These are phyloP conservation scores for Akabosia matsudoensis DNA, from an alignment of 1,140 invertebrate genomes.

Conservation along the genomic window DNA sequence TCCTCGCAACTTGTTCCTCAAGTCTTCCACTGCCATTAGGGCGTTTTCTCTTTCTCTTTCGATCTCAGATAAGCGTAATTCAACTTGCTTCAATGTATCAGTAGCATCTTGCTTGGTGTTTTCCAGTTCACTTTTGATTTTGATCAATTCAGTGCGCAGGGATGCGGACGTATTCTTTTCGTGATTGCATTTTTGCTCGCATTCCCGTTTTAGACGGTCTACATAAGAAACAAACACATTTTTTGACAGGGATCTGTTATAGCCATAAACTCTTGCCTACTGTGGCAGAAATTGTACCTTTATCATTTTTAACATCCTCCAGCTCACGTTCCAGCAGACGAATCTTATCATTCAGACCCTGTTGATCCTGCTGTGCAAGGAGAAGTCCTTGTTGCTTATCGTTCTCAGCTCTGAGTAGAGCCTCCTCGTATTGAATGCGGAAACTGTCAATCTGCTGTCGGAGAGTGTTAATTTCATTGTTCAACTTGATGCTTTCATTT, in stretches of 20 bases:
- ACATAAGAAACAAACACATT: background rate
- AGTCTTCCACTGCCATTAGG: slow-evolving; percentile 67
- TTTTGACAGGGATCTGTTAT: background rate
- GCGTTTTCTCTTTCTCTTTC: slow-evolving; percentile 64
- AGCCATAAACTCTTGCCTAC: background rate
- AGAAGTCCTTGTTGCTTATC: slow-evolving; percentile 83
- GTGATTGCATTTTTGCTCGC: slow-evolving; percentile 45
- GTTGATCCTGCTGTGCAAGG: slow-evolving; percentile 81
- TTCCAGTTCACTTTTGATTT: slow-evolving; percentile 44
- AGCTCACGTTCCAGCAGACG: slow-evolving; percentile 66
- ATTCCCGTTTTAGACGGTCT: slow-evolving; percentile 45
- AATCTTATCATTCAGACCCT: slow-evolving; percentile 71
- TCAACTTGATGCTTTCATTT: slow-evolving; percentile 66
- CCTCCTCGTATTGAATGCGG: slow-evolving; percentile 77
- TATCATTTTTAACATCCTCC: slow-evolving; percentile 52
- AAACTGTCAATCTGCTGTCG: slow-evolving; percentile 71
- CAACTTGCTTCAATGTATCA: slow-evolving; percentile 42
- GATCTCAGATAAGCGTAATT: slow-evolving; percentile 37
- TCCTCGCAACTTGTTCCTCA: slow-evolving; percentile 70
- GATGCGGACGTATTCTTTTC: slow-evolving; percentile 42
- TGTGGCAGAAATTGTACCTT: slow-evolving; percentile 26
- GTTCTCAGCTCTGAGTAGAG: slow-evolving; percentile 75
- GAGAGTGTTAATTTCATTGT: slow-evolving; percentile 68
- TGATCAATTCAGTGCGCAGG: slow-evolving; percentile 43
- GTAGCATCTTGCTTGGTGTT: slow-evolving; percentile 43